Evolutionary conservation across 2,797 vertebrate genomes (phyloP).

Genomic region (Tauraco hartlaubi): DNA sequence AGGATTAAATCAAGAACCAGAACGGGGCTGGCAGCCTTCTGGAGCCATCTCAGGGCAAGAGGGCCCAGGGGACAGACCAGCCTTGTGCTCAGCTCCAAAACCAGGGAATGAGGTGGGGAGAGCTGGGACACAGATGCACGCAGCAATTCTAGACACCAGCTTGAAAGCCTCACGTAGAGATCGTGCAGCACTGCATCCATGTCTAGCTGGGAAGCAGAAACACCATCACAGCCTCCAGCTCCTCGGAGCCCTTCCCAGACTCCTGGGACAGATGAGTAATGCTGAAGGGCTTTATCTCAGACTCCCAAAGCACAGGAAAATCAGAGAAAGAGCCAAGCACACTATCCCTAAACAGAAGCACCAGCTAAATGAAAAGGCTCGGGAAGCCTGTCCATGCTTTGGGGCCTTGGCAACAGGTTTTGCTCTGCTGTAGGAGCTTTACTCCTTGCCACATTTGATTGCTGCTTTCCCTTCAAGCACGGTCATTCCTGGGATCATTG

Average conservation of each 20-base stretch:
- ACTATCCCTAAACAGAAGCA: background rate
- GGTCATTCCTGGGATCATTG: constrained; percentile 1
- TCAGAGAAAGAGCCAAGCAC: background rate
- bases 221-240: background rate
- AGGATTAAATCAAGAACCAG: background rate
- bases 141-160: background rate
- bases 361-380: background rate
- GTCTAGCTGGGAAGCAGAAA: background rate
- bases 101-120: background rate
- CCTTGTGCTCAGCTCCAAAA: background rate
- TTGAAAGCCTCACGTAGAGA: background rate
- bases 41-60: background rate
- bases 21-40: background rate
- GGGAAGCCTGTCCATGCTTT: background rate
- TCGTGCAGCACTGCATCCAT: background rate
- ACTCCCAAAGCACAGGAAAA: background rate
- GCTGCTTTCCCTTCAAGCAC: background rate
- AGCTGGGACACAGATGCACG: fast-evolving
- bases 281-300: background rate
- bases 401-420: background rate
- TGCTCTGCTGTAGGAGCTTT: background rate
- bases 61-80: background rate
- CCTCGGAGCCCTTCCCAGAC: background rate
- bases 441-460: background rate
- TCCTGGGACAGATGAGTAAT: background rate